phyloP scores from a whole-genome alignment of 2,888 invertebrate genomes.

The Sycophila texana region DNA sequence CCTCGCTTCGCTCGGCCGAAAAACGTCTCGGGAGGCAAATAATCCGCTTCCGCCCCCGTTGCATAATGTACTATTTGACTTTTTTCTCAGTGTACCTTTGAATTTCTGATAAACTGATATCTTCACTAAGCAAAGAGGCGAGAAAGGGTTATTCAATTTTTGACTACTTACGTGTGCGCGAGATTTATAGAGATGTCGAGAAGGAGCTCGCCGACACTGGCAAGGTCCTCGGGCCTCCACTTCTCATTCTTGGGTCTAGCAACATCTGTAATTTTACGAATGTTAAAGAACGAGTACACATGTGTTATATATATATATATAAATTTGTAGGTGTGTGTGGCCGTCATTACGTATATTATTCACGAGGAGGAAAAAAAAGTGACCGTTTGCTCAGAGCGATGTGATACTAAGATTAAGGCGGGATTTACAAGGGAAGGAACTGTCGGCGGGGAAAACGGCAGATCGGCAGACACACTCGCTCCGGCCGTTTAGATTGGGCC shows the following conservation, averaged over 20 bases:
- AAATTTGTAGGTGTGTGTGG: neutral
- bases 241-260: slow-evolving; percentile 85
- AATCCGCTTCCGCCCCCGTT: no score
- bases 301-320: neutral
- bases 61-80: no score
- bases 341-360: neutral
- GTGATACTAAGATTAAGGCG: neutral
- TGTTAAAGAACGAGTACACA: no score
- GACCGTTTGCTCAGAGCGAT: slow-evolving; percentile 1
- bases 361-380: neutral
- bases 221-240: slow-evolving; percentile 90
- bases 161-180: slow-evolving; percentile 85
- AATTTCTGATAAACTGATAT: no score
- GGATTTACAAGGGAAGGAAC: neutral
- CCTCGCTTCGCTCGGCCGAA: no score
- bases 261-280: slow-evolving; percentile 80
- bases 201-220: slow-evolving; percentile 90
- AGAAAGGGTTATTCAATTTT: neutral
- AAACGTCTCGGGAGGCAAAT: no score
- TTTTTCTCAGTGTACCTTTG: no score
- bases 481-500: neutral
- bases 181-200: slow-evolving; percentile 90
- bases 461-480: neutral
- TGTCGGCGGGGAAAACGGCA: no score
- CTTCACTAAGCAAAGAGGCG: no score